These are phyloP conservation scores for Alaudala cheleensis DNA, from an alignment of 2,113 vertebrate genomes.

Conservation along the genomic window DNA sequence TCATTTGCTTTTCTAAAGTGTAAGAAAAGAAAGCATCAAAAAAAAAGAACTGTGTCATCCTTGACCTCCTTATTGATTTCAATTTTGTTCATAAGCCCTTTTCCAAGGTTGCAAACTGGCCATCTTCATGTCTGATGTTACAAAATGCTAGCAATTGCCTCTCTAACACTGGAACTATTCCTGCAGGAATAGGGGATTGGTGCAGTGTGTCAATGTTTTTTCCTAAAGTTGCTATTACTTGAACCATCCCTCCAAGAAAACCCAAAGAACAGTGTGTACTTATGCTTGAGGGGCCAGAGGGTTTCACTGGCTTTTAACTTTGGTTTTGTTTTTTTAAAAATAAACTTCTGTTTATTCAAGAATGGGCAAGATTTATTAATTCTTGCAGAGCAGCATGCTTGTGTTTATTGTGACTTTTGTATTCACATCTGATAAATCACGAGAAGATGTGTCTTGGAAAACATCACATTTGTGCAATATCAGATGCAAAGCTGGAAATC, in stretches of 20 bases:
- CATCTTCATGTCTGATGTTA: neutral
- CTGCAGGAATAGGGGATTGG: neutral
- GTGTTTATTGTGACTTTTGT: neutral
- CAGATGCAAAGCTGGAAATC: neutral
- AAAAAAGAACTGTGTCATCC: neutral
- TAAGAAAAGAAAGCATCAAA: neutral
- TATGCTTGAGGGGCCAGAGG: neutral
- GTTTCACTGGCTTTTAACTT: neutral
- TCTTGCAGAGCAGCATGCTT: neutral
- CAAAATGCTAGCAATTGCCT: neutral
- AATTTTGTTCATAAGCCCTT: neutral
- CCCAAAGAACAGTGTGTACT: neutral
- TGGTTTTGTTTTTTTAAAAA: neutral
- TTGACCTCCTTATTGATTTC: neutral
- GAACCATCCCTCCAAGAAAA: neutral
- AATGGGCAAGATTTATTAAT: neutral
- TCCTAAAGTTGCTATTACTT: neutral
- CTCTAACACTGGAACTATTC: neutral
- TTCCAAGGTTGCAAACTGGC: neutral
- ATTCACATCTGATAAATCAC: neutral
- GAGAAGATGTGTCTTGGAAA: neutral
- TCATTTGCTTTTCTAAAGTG: neutral
- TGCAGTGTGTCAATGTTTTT: neutral
- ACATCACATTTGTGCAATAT: accelerated
- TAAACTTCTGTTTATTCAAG: neutral